Base-by-base conservation (phyloP, 2,113 vertebrate species). In the Saguinus midas region DNA sequence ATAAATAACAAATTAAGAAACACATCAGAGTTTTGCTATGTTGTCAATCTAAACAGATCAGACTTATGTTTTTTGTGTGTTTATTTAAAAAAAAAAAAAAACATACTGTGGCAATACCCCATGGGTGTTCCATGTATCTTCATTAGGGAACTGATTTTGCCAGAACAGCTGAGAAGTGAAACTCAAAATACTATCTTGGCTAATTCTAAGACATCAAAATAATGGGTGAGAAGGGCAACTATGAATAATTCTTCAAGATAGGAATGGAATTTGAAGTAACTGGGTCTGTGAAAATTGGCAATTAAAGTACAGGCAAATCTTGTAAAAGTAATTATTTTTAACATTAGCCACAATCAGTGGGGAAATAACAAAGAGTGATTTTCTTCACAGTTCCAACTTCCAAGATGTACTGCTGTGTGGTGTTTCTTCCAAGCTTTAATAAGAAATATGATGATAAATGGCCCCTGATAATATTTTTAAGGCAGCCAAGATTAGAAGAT, bases 271-370 rank as follows among this genome's bases (percentile, higher is more conserved):
- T 93, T 91, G 89, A 98, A 98, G 94, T 90, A 57, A 52, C 55
- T 85, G 55, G 21, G 89, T 96, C 43, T 86, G 45, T 94, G 85
- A 48, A 97, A 98, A 91, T 90, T 98, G 84, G 45, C 96, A 96
- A 95, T 97, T 97, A 98, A 98, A 97, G 90, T 95, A 96, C 87
- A 97, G 96, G 96, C 85, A 98, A 57, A 96, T 84, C 61, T 97
- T 98, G 83, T 97, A 97, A 95, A 78, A 97, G 94, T 97, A 98
- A 98, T 99, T 98, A 98, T 98, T 98, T 96, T 98, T 98, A 98
- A 97, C 96, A 96, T 98, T 98, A 98, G 82, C 96, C 75, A 96
- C 89, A 97, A 98, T 98, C 95, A 96, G 90, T 82, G 61, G 96
- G 90, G 97, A 98, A 98, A 97, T 89, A 98, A 87, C 83, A 97